These are phyloP conservation scores for Pteromalus puparum DNA, from an alignment of 1,140 invertebrate genomes.

Conservation along the genomic window DNA sequence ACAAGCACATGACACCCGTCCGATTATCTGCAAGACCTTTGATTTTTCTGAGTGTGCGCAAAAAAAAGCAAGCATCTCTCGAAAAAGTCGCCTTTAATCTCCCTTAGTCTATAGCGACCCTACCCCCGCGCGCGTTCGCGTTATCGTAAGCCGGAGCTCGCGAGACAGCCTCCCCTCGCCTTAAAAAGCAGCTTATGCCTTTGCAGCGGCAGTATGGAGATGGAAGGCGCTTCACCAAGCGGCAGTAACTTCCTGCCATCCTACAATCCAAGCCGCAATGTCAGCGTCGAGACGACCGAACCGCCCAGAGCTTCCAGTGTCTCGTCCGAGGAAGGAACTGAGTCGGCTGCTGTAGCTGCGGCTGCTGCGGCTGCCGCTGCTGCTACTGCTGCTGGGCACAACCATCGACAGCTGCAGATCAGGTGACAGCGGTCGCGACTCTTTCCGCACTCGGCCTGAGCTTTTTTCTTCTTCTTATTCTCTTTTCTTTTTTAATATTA, in stretches of 20 bases:
- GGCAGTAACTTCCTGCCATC: constrained; percentile 73
- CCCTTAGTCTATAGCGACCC: constrained; percentile 32
- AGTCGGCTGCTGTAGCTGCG: constrained; percentile 70
- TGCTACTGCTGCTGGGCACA: constrained; percentile 61
- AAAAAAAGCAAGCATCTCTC: background rate
- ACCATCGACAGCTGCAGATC: constrained; percentile 69
- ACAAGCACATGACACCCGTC: background rate
- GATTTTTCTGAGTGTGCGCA: constrained; percentile 20
- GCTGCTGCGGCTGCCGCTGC: constrained; percentile 74
- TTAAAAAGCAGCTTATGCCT: constrained; percentile 25
- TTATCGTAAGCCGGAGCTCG: background rate
- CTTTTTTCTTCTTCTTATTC: background rate
- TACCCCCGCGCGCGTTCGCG: background rate
- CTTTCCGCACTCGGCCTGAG: constrained; percentile 13
- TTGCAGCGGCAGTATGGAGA: constrained; percentile 83
- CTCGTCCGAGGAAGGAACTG: constrained; percentile 77
- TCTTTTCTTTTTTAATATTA: background rate
- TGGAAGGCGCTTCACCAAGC: constrained; percentile 79
- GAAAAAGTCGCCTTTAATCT: background rate
- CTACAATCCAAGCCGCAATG: constrained; percentile 74
- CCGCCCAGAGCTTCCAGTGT: constrained; percentile 77
- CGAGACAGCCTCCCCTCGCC: background rate
- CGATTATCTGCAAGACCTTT: background rate
- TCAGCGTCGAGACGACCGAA: constrained; percentile 76
- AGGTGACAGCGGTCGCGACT: constrained; percentile 58